Percentiles rank a stretch among this genome's conserved stretches.
Conservation (phyloP, 2,888 invertebrate genomes). For the Scaptomyza parva region DNA sequence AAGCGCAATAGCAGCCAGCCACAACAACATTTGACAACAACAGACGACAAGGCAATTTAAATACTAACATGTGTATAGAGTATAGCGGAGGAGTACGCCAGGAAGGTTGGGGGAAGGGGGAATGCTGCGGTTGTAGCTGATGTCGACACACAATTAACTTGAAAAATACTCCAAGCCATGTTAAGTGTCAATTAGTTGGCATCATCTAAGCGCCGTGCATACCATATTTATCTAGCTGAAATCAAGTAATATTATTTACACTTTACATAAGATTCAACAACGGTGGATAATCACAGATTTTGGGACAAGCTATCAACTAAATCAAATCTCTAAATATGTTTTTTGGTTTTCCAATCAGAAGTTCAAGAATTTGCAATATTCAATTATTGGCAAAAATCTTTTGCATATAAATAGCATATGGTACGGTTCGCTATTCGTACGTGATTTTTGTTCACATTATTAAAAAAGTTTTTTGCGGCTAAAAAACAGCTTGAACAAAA, state of each 20-base stretch:
- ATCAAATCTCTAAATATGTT: constrained; percentile 1
- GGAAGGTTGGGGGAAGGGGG: constrained; percentile 8
- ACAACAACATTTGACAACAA: constrained; percentile 47
- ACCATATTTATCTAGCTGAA: constrained; percentile 53
- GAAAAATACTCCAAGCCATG: constrained; percentile 76
- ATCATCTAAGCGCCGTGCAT: constrained; percentile 65
- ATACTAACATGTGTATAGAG: constrained; percentile 73
- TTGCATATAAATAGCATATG: constrained; percentile 17
- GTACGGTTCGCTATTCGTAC: not conserved
- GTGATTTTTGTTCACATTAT: constrained; percentile 29
- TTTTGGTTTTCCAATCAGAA: not conserved
- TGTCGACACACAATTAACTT: constrained; percentile 78
- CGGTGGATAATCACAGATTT: constrained; percentile 3
- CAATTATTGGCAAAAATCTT: constrained; percentile 11
- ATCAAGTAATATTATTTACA: constrained; percentile 61
- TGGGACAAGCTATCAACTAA: constrained; percentile 2
- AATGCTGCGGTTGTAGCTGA: constrained; percentile 45
- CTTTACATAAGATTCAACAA: constrained; percentile 30
- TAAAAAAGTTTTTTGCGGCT: constrained; percentile 65
- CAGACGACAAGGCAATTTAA: constrained; percentile 77
- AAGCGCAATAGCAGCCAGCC: constrained; percentile 51
- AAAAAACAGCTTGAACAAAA: not conserved
- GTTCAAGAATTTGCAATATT: not conserved
- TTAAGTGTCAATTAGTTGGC: constrained; percentile 78
- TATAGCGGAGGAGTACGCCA: too few species aligned